phyloP scores from a whole-genome alignment of 2,888 invertebrate species.

The Ecdyonurus torrentis region DNA sequence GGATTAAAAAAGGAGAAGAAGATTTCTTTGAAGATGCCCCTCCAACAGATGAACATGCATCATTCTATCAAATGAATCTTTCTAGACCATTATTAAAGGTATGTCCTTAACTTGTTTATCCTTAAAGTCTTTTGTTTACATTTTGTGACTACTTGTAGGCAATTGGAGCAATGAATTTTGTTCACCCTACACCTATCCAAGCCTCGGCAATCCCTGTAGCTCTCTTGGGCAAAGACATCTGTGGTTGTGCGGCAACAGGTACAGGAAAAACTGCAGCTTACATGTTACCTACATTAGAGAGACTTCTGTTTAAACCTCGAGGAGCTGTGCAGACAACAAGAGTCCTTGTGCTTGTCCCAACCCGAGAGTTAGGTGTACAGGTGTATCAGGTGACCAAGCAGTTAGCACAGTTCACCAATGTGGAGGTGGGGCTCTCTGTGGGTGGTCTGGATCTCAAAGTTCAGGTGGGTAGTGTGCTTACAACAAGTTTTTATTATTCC shows the following conservation, averaged over 20 bases:
- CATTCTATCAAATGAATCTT: conserved; percentile 90
- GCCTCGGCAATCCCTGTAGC: conserved; percentile 89
- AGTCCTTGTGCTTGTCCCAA: conserved; percentile 89
- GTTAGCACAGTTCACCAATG: conserved; percentile 67
- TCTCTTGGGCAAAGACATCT: conserved; percentile 81
- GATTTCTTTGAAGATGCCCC: conserved; percentile 48
- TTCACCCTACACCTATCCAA: conserved; percentile 94
- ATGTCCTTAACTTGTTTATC: conserved; percentile 10
- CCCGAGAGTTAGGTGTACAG: conserved; percentile 93
- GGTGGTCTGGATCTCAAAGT: conserved; percentile 75
- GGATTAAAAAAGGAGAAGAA: conserved; percentile 18
- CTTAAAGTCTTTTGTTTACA: neutral
- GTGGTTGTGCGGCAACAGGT: conserved; percentile 97
- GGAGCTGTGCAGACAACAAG: conserved; percentile 48
- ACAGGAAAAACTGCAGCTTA: conserved; percentile 98
- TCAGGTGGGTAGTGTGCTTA: conserved; percentile 29
- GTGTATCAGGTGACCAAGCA: conserved; percentile 90
- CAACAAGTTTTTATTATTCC: neutral
- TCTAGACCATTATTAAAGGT: conserved; percentile 82
- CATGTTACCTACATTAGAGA: conserved; percentile 91
- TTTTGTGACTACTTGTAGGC: conserved; percentile 46
- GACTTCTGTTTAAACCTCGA: conserved; percentile 71
- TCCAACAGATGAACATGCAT: conserved; percentile 38
- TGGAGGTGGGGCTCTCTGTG: conserved; percentile 69
- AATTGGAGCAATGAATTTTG: conserved; percentile 71